Evolutionary conservation across 2,113 vertebrate genomes (phyloP).

Genomic region (Aleadryas rufinucha): DNA sequence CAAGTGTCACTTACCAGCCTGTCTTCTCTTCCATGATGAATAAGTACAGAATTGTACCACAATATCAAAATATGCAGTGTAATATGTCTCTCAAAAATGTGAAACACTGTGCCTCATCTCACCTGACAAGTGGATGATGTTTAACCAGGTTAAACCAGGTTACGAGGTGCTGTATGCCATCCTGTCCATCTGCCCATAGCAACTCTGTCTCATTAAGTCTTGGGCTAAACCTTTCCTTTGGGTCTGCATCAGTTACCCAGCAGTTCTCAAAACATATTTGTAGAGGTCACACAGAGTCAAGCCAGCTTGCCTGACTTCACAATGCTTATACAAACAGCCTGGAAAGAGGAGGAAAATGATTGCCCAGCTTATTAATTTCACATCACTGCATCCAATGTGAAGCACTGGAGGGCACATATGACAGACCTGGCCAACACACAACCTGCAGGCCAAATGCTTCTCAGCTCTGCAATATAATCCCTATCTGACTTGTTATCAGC

Average conservation of each 20-base stretch:
- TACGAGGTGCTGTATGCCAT: not conserved
- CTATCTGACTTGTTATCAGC: not conserved
- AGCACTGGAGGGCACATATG: not conserved
- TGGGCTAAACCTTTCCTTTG: not conserved
- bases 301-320: not conserved
- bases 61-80: not conserved
- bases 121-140: not conserved
- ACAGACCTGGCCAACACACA: not conserved
- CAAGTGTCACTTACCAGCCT: not conserved
- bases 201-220: not conserved
- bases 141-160: not conserved
- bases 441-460: not conserved
- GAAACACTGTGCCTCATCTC: not conserved
- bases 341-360: not conserved
- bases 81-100: not conserved
- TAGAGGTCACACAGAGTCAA: not conserved
- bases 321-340: not conserved
- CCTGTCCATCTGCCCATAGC: not conserved
- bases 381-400: not conserved
- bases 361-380: not conserved
- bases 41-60: not conserved
- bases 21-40: not conserved
- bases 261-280: not conserved
- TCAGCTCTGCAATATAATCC: not conserved
- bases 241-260: not conserved